phyloP scores from a whole-genome alignment of 2,888 invertebrate genomes.

The Patella depressa region DNA sequence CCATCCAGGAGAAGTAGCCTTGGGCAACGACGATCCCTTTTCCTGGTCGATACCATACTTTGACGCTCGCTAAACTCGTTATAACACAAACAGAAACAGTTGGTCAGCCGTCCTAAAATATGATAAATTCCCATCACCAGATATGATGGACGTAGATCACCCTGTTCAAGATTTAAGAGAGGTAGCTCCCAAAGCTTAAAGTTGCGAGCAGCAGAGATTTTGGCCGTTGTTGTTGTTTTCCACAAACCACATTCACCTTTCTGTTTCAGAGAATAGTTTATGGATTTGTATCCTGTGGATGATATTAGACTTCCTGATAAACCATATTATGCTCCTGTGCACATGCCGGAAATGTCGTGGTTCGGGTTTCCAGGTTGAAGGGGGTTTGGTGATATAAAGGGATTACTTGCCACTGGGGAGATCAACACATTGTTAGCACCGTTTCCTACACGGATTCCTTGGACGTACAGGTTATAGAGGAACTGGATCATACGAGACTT shows the following conservation, averaged over 20 bases:
- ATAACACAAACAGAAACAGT: neutral
- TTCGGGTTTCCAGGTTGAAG: no score
- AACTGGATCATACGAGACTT: constrained; percentile 23
- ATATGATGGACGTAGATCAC: no score
- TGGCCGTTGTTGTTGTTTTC: constrained; percentile 47
- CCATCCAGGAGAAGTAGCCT: constrained; percentile 20
- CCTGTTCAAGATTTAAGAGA: no score
- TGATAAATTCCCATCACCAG: no score
- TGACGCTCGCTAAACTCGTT: neutral
- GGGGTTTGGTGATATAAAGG: no score
- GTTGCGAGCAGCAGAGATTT: neutral
- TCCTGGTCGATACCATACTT: constrained; percentile 14
- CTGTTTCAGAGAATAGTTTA: constrained; percentile 35
- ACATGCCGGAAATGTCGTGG: constrained; percentile 17
- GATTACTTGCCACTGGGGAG: no score
- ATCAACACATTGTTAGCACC: constrained; percentile 23
- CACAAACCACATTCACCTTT: constrained; percentile 45
- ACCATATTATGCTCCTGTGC: constrained; percentile 14
- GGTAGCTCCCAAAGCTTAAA: no score
- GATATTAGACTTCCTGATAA: constrained; percentile 23
- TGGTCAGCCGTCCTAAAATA: neutral
- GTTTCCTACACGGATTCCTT: constrained; percentile 43
- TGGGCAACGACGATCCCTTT: constrained; percentile 8
- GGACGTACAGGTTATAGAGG: constrained; percentile 36
- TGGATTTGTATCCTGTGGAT: constrained; percentile 31